Conservation (phyloP, 1,140 invertebrate species). For the Drosophila pseudoananassae region DNA sequence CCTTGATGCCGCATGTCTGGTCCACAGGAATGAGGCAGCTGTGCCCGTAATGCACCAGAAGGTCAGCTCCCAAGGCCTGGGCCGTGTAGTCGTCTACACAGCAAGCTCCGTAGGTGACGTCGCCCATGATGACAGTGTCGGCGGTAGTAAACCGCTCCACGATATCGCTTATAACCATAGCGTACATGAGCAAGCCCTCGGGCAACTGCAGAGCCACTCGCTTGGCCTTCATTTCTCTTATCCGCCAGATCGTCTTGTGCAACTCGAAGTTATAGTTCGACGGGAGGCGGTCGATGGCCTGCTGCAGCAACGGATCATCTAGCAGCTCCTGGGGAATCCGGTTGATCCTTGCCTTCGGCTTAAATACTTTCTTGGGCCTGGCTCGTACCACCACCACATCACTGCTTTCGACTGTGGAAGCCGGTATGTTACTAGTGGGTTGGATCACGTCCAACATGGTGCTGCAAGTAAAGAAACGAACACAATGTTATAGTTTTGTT, state of each 20-base stretch:
- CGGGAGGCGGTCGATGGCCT: conserved; percentile 91
- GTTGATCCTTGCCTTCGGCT: conserved; percentile 88
- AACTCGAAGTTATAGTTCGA: conserved; percentile 99
- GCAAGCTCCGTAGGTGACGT: conserved; percentile 97
- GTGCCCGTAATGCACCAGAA: conserved; percentile 99
- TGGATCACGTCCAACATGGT: conserved; percentile 77
- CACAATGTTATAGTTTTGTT: not conserved
- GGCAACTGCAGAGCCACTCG: conserved; percentile 98
- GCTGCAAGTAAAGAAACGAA: conserved; percentile 4
- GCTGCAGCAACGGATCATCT: conserved; percentile 90
- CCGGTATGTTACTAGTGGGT: conserved; percentile 37
- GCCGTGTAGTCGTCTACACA: conserved; percentile 99
- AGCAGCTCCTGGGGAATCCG: conserved; percentile 94
- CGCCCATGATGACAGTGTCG: conserved; percentile 98
- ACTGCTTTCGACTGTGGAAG: conserved; percentile 40
- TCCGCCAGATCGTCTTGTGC: conserved; percentile 98
- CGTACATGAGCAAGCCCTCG: conserved; percentile 96
- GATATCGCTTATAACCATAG: conserved; percentile 97
- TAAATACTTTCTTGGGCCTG: conserved; percentile 91
- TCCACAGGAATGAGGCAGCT: conserved; percentile 98
- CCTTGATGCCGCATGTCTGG: conserved; percentile 94
- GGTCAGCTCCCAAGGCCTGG: conserved; percentile 93
- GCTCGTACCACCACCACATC: conserved; percentile 89
- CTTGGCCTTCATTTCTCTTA: conserved; percentile 91
- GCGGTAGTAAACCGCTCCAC: conserved; percentile 96